A percentile compares a stretch with the other conserved stretches of the same genome.
phyloP scores from a whole-genome alignment of 2,113 vertebrate genomes.

The Pungitius pungitius region DNA sequence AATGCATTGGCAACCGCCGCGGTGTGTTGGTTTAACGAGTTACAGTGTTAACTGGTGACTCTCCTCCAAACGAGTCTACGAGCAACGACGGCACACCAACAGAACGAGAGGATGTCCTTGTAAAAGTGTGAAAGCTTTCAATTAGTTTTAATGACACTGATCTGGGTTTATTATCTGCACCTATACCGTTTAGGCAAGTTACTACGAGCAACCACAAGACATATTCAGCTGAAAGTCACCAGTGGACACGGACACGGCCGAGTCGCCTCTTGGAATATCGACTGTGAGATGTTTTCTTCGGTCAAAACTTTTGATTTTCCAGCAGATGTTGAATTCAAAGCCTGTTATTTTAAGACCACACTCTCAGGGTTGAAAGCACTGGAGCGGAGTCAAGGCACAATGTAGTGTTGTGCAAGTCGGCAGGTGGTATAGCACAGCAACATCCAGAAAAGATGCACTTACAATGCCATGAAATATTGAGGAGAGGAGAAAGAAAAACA shows the following conservation, averaged over 20 bases:
- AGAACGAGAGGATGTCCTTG: background rate
- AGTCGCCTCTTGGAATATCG: background rate
- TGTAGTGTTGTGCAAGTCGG: slow-evolving; percentile 73
- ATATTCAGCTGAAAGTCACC: background rate
- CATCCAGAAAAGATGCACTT: slow-evolving; percentile 73
- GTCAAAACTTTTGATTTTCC: background rate
- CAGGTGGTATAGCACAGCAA: slow-evolving; percentile 58
- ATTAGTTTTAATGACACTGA: background rate
- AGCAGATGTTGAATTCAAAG: background rate
- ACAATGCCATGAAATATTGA: slow-evolving; percentile 77
- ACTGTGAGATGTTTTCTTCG: background rate
- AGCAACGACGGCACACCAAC: background rate
- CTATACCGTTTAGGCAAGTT: background rate
- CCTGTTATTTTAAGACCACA: background rate
- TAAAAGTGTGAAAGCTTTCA: background rate
- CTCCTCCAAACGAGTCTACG: background rate
- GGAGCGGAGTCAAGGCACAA: slow-evolving; percentile 60
- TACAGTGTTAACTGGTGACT: background rate
- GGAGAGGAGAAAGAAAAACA: slow-evolving; percentile 62
- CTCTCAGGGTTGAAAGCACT: slow-evolving; percentile 33
- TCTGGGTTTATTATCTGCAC: background rate
- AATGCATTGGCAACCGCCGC: background rate
- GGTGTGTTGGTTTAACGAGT: background rate
- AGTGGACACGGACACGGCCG: background rate
- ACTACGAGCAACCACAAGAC: background rate